phyloP scores from a whole-genome alignment of 1,140 invertebrate species.

The Sinella curviseta region DNA sequence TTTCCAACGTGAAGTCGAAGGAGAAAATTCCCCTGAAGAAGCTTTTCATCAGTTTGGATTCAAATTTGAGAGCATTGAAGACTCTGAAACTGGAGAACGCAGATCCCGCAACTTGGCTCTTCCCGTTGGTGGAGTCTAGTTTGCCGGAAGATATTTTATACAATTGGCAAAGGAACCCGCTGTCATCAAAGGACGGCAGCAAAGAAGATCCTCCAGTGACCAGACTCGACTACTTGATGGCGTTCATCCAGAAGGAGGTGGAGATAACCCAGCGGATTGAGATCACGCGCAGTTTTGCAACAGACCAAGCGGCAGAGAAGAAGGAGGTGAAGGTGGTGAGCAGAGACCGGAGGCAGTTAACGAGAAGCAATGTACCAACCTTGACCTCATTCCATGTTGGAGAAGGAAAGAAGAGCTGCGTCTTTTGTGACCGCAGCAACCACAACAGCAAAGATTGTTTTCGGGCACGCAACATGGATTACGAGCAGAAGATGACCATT shows the following conservation, averaged over 20 bases:
- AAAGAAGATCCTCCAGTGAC: not conserved
- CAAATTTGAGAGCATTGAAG: constrained; percentile 51
- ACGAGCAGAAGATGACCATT: not conserved
- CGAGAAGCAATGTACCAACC: too few relatives aligned
- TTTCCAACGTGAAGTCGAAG: not conserved
- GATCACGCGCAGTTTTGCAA: too few relatives aligned
- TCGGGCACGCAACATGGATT: not conserved
- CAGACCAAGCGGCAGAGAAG: too few relatives aligned
- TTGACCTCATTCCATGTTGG: too few relatives aligned
- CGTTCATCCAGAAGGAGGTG: too few relatives aligned
- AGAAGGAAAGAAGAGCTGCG: too few relatives aligned
- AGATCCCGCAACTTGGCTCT: constrained; percentile 53
- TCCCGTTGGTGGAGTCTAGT: constrained; percentile 53
- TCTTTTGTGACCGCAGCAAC: not conserved
- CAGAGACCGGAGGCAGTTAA: not conserved
- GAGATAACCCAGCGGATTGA: too few relatives aligned
- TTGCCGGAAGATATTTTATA: constrained; percentile 49
- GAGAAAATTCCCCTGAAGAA: not conserved
- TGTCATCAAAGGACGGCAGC: not conserved
- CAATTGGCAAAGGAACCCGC: constrained; percentile 49
- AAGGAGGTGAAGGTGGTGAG: too few relatives aligned
- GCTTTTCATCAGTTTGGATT: constrained; percentile 44
- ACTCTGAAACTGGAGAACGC: constrained; percentile 52
- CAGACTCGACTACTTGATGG: not conserved
- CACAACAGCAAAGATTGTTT: not conserved